Evolutionary conservation across 2,113 vertebrate species (phyloP), one percentile per base, ranked within the genome.

Genomic region (Psilopsiagon aurifrons): DNA sequence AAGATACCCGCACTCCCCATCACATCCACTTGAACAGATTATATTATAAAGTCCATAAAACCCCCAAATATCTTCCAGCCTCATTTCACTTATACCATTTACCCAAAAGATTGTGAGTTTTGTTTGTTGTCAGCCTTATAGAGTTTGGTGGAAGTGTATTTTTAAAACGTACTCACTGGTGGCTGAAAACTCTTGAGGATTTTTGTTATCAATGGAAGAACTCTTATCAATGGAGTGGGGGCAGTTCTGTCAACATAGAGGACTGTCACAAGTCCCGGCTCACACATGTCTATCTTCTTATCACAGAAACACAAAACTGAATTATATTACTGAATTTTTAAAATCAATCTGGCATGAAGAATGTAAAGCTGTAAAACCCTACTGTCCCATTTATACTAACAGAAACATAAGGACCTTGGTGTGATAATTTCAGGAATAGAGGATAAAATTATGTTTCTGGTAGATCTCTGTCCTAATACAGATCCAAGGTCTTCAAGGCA

Each of bases 31-130:
- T 43, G 6, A 31, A 25, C 17, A 82, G 27, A 49, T 37, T 25
- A 17, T 35, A 23, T 28, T 14, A 35, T 8, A 19, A 83, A 31
- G 13, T 52, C 41, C 12, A 25, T 7, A 60, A 39, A 88, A 78
- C 0, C 0, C 2, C 9, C 5, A 6, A 20, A 66, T 1, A 2
- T 37, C n/a, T 83, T 82, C n/a, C 44, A 75, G 35, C 20, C 9
- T 71, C 14, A 9, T 70, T 86, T 77, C 5, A 28, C 9, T 41
- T 29, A 5, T 15, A 11, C 4, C 0, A 1, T 29, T 37, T 9
- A 13, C 17, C 17, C 1, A 22, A 69, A 66, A 52, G 43, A 71
- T 37, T 46, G 7, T 8, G 49, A 16, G 7, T 57, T 88, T 67
- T 80, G 1, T 77, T 83, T 92, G 6, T 18, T 44, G 29, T 14